Conservation (phyloP, 1,140 invertebrate species). For the Teleogryllus occipitalis region DNA sequence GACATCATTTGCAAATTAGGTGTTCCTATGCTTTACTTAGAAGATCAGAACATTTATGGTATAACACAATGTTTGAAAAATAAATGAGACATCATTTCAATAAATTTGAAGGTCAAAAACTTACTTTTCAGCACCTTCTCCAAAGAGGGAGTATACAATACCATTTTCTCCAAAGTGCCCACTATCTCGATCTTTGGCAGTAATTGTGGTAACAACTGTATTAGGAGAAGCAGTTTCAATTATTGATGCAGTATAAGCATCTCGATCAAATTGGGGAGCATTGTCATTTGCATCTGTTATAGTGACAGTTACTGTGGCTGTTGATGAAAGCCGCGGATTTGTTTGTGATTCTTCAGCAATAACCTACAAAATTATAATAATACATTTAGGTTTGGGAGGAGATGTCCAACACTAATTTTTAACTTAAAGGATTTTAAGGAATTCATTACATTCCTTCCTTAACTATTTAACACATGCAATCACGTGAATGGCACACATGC, state of each 20-base stretch:
- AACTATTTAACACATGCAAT: neutral
- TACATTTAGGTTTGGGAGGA: neutral
- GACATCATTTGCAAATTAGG: too few species aligned
- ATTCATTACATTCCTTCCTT: neutral
- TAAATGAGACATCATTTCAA: neutral
- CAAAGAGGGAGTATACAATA: conserved; percentile 76
- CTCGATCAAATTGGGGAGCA: conserved; percentile 66
- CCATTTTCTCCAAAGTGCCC: conserved; percentile 69
- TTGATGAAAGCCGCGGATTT: conserved; percentile 65
- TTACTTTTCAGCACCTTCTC: conserved; percentile 59
- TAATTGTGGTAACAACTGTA: conserved; percentile 61
- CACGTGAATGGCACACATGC: neutral
- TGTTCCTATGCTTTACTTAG: neutral
- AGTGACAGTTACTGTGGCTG: conserved; percentile 75
- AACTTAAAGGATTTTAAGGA: neutral
- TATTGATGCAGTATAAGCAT: conserved; percentile 60
- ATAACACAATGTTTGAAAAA: neutral
- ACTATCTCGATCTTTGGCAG: conserved; percentile 76
- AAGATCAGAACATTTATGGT: neutral
- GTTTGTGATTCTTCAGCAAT: conserved; percentile 76
- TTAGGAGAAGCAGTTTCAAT: conserved; percentile 64
- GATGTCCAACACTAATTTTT: neutral
- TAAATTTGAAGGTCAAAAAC: neutral
- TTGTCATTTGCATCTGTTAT: conserved; percentile 88
- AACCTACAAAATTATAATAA: conserved; percentile 42